Evolutionary conservation across 2,113 vertebrate genomes (phyloP).

Genomic region (Lethenteron reissneri): DNA sequence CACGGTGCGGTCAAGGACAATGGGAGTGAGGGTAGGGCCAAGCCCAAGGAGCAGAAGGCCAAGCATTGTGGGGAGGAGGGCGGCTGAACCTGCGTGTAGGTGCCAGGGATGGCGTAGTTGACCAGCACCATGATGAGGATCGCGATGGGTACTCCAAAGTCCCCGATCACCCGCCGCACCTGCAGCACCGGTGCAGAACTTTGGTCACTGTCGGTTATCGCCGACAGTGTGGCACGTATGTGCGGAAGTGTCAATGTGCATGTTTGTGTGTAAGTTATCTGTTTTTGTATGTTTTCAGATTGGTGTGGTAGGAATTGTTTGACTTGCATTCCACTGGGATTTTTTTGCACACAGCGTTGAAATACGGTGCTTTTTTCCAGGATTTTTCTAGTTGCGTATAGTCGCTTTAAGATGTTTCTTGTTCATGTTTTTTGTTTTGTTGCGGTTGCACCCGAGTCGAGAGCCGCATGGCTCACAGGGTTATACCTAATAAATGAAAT

Average conservation of each 20-base stretch:
- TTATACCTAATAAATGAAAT: background rate
- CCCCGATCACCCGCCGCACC: constrained; percentile 73
- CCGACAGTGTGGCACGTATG: background rate
- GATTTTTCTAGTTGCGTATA: background rate
- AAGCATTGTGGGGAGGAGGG: background rate
- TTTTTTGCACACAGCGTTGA: background rate
- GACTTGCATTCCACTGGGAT: background rate
- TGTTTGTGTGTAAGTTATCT: background rate
- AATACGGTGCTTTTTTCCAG: background rate
- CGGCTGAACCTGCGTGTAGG: constrained; percentile 59
- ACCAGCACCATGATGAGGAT: constrained; percentile 88
- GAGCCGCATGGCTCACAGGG: too few species aligned
- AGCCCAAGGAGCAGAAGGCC: too few species aligned
- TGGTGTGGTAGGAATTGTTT: background rate
- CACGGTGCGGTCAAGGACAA: too few species aligned
- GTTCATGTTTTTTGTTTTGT: too few species aligned
- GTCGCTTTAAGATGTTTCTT: too few species aligned
- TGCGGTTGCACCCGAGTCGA: too few species aligned
- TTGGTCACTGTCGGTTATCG: too few species aligned
- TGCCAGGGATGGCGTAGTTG: constrained; percentile 57
- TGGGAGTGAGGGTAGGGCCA: too few species aligned
- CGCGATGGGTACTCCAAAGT: constrained; percentile 82
- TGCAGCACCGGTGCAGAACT: constrained; percentile 14
- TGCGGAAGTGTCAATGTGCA: background rate
- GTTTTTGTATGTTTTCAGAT: background rate